These are phyloP conservation scores for Trochalopteron elliotii DNA, from an alignment of 2,113 vertebrate species.

Conservation along the genomic window DNA sequence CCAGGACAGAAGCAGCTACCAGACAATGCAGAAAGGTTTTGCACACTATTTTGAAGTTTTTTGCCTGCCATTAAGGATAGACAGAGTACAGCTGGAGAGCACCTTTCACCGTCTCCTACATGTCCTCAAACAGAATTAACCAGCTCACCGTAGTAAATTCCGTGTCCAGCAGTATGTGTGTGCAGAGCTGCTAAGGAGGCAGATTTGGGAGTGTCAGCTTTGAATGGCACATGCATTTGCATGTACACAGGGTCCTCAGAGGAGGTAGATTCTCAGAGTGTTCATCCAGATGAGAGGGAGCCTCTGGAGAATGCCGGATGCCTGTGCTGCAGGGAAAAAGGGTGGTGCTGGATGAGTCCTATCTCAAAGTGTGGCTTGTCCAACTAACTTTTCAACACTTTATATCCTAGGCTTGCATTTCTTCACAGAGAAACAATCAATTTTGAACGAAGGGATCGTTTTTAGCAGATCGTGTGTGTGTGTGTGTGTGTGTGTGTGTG, in stretches of 20 bases:
- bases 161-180: not conserved
- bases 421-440: constrained; percentile 24
- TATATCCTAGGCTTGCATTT: not conserved
- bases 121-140: not conserved
- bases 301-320: not conserved
- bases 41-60: not conserved
- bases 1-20: not conserved
- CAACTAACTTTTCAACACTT: not conserved
- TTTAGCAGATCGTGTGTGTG: not conserved
- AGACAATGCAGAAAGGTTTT: not conserved
- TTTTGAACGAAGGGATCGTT: constrained; percentile 47
- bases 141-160: not conserved
- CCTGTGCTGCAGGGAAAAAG: not conserved
- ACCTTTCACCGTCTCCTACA: not conserved
- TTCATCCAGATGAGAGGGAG: not conserved
- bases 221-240: fast-evolving
- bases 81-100: not conserved
- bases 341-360: not conserved
- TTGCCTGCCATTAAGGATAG: not conserved
- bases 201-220: not conserved
- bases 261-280: not conserved
- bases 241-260: not conserved
- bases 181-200: not conserved
- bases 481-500: too few relatives aligned
- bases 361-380: not conserved